Conservation (phyloP, 2,888 invertebrate genomes). For the Melanargia galathea region DNA sequence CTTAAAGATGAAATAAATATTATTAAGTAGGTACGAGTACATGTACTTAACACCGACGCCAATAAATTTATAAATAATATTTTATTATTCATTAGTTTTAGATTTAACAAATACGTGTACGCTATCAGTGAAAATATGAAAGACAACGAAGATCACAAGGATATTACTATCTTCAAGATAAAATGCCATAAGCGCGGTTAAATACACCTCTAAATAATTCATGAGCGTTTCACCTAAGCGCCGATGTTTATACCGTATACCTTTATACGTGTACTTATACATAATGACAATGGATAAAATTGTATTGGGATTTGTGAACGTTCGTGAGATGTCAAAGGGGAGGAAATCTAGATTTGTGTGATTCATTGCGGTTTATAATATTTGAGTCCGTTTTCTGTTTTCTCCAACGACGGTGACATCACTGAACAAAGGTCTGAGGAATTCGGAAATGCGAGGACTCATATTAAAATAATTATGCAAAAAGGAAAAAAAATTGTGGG, state of each 20-base stretch:
- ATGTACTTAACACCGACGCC: too few species aligned
- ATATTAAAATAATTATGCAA: not conserved
- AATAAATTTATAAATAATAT: too few species aligned
- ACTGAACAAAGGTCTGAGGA: constrained; percentile 13
- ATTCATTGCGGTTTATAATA: constrained; percentile 47
- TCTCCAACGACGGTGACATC: constrained; percentile 27
- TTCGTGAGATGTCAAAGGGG: constrained; percentile 63
- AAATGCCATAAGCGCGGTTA: constrained; percentile 56
- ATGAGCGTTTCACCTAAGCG: constrained; percentile 67
- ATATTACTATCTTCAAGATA: constrained; percentile 44
- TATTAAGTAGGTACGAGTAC: too few species aligned
- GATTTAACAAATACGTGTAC: too few species aligned
- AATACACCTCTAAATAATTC: constrained; percentile 69
- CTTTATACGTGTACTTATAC: constrained; percentile 17
- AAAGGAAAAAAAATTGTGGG: not conserved
- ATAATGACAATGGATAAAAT: constrained; percentile 63
- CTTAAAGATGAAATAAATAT: too few species aligned
- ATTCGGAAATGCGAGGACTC: constrained; percentile 25
- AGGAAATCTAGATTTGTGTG: constrained; percentile 58
- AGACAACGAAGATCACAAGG: not conserved
- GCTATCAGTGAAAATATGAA: not conserved
- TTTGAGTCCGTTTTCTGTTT: constrained; percentile 36
- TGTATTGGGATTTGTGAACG: constrained; percentile 53
- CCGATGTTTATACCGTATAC: constrained; percentile 19
- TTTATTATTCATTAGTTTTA: too few species aligned